Evolutionary conservation across 2,888 invertebrate species (phyloP).

Genomic region (Zeuzera pyrina): DNA sequence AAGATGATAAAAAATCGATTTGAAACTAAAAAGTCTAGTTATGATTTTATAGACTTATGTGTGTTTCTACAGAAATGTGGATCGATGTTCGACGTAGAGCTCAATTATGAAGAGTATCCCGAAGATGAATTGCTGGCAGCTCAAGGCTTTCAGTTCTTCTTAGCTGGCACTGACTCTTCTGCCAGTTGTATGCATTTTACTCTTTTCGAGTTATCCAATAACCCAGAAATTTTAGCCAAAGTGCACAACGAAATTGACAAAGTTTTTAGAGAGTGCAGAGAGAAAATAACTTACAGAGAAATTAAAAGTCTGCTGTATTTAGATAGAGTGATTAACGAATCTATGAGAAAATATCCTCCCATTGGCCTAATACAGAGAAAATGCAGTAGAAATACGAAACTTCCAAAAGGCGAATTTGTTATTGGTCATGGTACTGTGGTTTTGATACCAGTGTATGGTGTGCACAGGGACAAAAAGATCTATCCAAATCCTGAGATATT

Average conservation of each 20-base stretch:
- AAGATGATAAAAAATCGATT: constrained; percentile 31
- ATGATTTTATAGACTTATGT: constrained; percentile 46
- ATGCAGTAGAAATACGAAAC: constrained; percentile 30
- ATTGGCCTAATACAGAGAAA: constrained; percentile 34
- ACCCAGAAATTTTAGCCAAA: constrained; percentile 37
- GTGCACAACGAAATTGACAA: constrained; percentile 48
- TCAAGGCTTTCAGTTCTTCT: constrained; percentile 58
- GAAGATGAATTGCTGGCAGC: constrained; percentile 46
- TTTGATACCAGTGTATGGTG: constrained; percentile 31
- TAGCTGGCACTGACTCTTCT: constrained; percentile 57
- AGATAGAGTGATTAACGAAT: constrained; percentile 46
- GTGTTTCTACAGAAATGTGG: constrained; percentile 32
- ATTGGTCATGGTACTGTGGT: constrained; percentile 28
- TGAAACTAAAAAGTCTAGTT: constrained; percentile 17
- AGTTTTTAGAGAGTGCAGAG: constrained; percentile 25
- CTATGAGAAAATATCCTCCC: constrained; percentile 41
- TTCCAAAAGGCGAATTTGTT: constrained; percentile 30
- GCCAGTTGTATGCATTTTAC: constrained; percentile 47
- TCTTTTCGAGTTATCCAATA: constrained; percentile 40
- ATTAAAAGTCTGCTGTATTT: constrained; percentile 44
- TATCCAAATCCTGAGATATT: constrained; percentile 47
- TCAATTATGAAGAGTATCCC: constrained; percentile 33
- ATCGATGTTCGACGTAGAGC: constrained; percentile 28
- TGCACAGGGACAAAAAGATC: constrained; percentile 44
- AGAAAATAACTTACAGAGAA: constrained; percentile 34